Evolutionary conservation across 2,888 invertebrate genomes (phyloP).

Genomic region (Agrotis segetum): DNA sequence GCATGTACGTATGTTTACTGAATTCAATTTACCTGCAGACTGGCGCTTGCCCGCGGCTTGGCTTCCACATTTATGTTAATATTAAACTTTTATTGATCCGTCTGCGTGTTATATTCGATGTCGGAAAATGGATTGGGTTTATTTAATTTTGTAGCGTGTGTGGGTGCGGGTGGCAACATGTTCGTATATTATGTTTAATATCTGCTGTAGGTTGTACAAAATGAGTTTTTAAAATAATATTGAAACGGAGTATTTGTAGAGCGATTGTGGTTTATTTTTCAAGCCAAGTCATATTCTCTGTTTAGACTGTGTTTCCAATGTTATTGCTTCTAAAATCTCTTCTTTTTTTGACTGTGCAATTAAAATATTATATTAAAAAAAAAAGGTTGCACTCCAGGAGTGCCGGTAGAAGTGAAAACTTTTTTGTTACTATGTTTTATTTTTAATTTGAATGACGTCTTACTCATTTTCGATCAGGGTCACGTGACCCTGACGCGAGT

Average conservation of each 20-base stretch:
- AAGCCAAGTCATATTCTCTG: too few species aligned
- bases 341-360: background rate
- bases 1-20: constrained; percentile 48
- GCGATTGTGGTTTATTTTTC: background rate
- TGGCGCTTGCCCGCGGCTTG: constrained; percentile 46
- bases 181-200: background rate
- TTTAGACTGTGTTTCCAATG: too few species aligned
- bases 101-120: constrained; percentile 37
- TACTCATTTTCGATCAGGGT: too few species aligned
- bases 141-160: constrained; percentile 21
- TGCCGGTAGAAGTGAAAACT: too few species aligned
- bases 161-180: background rate
- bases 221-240: background rate
- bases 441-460: too few species aligned
- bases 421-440: too few species aligned
- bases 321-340: too few species aligned
- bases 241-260: background rate
- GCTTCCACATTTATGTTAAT: constrained; percentile 57
- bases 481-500: too few species aligned
- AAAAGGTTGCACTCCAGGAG: too few species aligned
- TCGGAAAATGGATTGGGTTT: constrained; percentile 27
- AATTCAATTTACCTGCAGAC: constrained; percentile 64
- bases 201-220: background rate
- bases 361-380: too few species aligned
- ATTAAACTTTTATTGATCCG: constrained; percentile 56